These are phyloP conservation scores for Gallinago jamesoni DNA, from an alignment of 2,113 vertebrate species.

Conservation along the genomic window DNA sequence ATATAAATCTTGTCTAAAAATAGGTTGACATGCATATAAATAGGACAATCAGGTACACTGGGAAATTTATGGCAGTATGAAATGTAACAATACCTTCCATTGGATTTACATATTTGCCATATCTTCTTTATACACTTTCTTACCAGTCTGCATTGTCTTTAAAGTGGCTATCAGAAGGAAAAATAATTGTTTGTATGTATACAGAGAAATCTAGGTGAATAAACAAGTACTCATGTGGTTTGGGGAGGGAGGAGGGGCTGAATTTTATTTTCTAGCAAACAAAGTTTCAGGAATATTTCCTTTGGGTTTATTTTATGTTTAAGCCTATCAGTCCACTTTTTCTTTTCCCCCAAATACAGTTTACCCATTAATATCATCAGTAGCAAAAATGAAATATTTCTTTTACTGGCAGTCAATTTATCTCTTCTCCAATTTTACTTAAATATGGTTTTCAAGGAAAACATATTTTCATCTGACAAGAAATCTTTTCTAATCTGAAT, in stretches of 20 bases:
- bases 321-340: neutral
- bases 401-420: neutral
- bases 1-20: neutral
- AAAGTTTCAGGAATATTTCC: neutral
- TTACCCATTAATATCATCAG: neutral
- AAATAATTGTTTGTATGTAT: neutral
- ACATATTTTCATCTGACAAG: neutral
- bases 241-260: rapidly evolving
- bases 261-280: neutral
- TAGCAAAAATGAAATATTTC: neutral
- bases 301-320: neutral
- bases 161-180: neutral
- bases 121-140: neutral
- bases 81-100: neutral
- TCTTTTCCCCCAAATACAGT: neutral
- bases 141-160: neutral
- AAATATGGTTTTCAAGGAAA: neutral
- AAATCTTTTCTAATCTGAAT: neutral
- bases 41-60: neutral
- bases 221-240: neutral
- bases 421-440: neutral
- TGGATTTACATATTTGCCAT: neutral
- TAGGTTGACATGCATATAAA: neutral
- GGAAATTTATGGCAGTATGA: neutral
- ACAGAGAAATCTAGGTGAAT: neutral